Evolutionary conservation across 2,113 vertebrate species (phyloP), one percentile per base, ranked within the genome.

Genomic region (Nanorana parkeri): DNA sequence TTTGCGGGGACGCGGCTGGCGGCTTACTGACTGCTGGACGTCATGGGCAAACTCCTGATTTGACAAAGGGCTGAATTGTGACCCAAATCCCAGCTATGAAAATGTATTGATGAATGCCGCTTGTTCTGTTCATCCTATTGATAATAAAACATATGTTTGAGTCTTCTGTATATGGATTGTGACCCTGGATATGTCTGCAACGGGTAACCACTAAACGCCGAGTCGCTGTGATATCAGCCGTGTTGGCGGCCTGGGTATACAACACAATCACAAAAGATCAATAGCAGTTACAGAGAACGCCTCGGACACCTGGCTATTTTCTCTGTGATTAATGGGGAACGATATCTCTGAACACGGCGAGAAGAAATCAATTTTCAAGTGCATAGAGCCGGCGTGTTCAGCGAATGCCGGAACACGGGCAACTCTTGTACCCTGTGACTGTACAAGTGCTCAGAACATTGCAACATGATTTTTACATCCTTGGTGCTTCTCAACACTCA

Each of bases 241-340:
- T 20, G 54, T 55, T 23, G 10, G 19, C 24, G 56, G 17, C 52
- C 3, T 11, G 68, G 23, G 8, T 73, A 56, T 72, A 29, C 41
- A 51, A 3, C 8, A n/a, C n/a, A n/a, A 32, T 55, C 51, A 19
- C 3, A 15, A n/a, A 16, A 58, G 69, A 73, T 73, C 71, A 74
- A 74, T 74, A 21, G 26, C 26, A 21, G 26, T 60, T 36, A 32
- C 69, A 32, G 54, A 26, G 1, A 16, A 74, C 58, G n/a, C 8
- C 71, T 58, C 21, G 71, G 28, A 58, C 58, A 74, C 71, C 28
- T 74, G 69, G 29, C 24, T 17, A 73, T 73, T 56, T 55, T 56
- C 26, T 58, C 17, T 28, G n/a, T n/a, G n/a, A 60, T 58, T 58
- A 52, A 32, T 36, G 20, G 10, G 11, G 32, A 21, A 32, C 15